Conservation (phyloP, 2,797 vertebrate species). For the Gorsachius magnificus region DNA sequence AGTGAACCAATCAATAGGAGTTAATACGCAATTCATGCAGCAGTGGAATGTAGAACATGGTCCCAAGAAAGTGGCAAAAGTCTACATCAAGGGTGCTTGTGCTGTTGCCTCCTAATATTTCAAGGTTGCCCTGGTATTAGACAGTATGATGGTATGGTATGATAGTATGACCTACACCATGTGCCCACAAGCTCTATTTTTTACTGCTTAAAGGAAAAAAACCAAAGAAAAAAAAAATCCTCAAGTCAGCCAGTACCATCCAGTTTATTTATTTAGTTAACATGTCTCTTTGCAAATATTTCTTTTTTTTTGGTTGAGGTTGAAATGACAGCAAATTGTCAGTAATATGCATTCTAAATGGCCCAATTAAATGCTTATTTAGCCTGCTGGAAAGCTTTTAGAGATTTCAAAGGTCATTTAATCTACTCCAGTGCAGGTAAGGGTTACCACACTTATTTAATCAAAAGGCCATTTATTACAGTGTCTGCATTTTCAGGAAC, state of each 20-base stretch:
- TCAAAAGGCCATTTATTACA: neutral
- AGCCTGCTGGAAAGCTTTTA: neutral
- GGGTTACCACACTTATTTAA: neutral
- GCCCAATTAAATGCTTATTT: neutral
- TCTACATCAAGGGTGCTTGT: neutral
- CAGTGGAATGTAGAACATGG: neutral
- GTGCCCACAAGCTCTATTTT: neutral
- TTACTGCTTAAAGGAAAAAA: neutral
- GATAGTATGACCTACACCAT: neutral
- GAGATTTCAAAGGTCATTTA: neutral
- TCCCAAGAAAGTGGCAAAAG: rapidly evolving
- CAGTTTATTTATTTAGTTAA: neutral
- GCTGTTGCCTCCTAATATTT: neutral
- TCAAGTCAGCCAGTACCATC: neutral
- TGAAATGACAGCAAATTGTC: neutral
- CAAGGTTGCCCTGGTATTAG: neutral
- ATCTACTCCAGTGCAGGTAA: neutral
- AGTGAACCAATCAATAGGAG: neutral
- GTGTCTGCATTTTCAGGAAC: neutral
- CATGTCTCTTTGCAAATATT: rapidly evolving
- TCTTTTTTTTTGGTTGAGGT: neutral
- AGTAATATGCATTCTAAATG: neutral
- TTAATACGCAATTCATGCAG: neutral
- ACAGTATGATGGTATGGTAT: rapidly evolving
- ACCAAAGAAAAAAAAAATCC: neutral